Conservation (phyloP, 2,113 vertebrate species). For the Glaucomys volans region DNA sequence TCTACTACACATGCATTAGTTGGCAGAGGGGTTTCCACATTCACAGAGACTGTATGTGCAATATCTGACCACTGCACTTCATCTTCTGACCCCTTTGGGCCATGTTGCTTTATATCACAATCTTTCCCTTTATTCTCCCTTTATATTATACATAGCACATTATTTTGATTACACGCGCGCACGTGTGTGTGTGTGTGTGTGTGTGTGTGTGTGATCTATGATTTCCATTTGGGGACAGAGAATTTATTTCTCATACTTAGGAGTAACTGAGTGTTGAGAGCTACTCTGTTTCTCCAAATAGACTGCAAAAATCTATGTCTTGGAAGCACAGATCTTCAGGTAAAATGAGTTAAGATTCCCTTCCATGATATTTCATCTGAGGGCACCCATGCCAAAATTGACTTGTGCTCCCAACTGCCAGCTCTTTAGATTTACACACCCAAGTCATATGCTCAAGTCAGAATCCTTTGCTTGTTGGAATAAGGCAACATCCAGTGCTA, state of each 20-base stretch:
- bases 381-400: not conserved
- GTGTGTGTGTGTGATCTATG: not conserved
- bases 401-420: not conserved
- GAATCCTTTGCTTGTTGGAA: not conserved
- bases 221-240: not conserved
- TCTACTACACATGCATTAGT: rapidly evolving
- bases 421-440: not conserved
- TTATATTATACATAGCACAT: not conserved
- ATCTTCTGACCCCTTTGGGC: not conserved
- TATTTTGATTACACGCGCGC: not conserved
- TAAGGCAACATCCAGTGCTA: not conserved
- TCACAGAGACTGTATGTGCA: not conserved
- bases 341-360: not conserved
- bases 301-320: not conserved
- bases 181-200: not conserved
- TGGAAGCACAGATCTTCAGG: not conserved
- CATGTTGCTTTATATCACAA: not conserved
- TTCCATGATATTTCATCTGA: not conserved
- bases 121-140: not conserved
- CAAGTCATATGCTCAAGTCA: not conserved
- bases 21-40: not conserved
- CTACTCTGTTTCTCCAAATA: not conserved
- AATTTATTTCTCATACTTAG: not conserved
- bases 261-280: not conserved
- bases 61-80: too few relatives aligned